Conservation (phyloP, 1,140 invertebrate species). For the Calliopsis andreniformis region DNA sequence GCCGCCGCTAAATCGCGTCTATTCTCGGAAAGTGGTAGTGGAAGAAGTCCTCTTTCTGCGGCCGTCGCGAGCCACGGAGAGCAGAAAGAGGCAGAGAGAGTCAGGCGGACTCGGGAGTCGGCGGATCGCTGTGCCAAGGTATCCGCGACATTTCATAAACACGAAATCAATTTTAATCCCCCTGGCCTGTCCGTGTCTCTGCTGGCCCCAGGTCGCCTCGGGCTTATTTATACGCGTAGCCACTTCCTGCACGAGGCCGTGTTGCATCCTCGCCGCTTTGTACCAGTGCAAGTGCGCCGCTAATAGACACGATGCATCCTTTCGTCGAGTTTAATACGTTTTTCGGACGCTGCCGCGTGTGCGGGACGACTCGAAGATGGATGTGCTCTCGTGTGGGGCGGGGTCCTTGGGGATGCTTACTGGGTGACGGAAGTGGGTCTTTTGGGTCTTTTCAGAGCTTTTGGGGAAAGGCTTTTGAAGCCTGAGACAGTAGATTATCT, state of each 20-base stretch:
- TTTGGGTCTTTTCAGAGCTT: too few relatives aligned
- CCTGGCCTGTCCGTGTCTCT: slow-evolving; percentile 5
- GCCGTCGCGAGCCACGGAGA: background rate
- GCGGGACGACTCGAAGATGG: too few relatives aligned
- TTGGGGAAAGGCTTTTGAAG: too few relatives aligned
- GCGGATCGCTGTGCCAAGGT: slow-evolving; percentile 59
- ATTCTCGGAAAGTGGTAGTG: slow-evolving; percentile 69
- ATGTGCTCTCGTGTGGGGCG: too few relatives aligned
- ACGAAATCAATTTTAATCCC: slow-evolving; percentile 78
- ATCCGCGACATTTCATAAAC: slow-evolving; percentile 77
- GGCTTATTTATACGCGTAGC: slow-evolving; percentile 75
- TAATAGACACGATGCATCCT: slow-evolving; percentile 15
- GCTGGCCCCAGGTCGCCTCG: slow-evolving; percentile 34
- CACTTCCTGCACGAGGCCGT: slow-evolving; percentile 55
- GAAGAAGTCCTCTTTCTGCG: slow-evolving; percentile 33
- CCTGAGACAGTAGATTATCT: too few relatives aligned
- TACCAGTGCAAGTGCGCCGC: background rate
- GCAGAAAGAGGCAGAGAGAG: background rate
- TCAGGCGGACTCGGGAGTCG: slow-evolving; percentile 12
- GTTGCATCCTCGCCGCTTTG: slow-evolving; percentile 22
- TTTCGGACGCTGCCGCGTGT: too few relatives aligned
- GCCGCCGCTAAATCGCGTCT: slow-evolving; percentile 67
- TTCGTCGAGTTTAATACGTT: background rate
- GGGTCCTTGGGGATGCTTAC: too few relatives aligned
- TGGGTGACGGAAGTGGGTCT: too few relatives aligned